Evolutionary conservation across 2,797 vertebrate species (phyloP), one percentile per base, ranked within the genome.

Genomic region (Ataeniobius toweri): DNA sequence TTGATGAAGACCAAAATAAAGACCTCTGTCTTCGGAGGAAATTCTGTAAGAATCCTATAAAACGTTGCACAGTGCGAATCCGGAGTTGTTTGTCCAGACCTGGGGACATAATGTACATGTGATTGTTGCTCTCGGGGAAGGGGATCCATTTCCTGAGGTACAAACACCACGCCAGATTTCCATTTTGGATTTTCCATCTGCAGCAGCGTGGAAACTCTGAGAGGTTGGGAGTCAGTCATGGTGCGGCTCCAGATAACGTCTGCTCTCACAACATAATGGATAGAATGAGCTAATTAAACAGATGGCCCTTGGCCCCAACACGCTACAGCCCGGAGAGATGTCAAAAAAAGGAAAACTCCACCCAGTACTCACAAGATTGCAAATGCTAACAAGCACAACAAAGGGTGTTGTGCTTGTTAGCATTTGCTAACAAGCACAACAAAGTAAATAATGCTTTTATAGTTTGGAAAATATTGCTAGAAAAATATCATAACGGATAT

Each of bases 331-430:
- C 63, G 75, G 72, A 67, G 73, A 73, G 85, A 89, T 78, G 81
- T 89, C 93, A 92, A 93, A 86, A 94, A 79, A 89, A 79, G 84
- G 69, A 87, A 87, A 88, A 85, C 84, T 81, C 77, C 89, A 78
- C 91, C 90, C 88, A 22, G 74, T 26, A 67, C 78, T 85, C 81
- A 84, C 82, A 89, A 84, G 22, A 26, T 69, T 22, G 73, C 41
- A 80, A 72, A 78, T 51, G 55, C 78, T 80, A 86, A 87, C 83
- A 92, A 90, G 90, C 51, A 83, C 77, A 76, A 85, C 80, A 87
- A 85, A 85, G 71, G 83, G 87, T 77, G 73, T 65, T 75, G 71
- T 71, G 31, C 31, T 31, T 31, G 1, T 31, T 31, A 31, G 31
- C 31, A 31, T 31, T 31, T 51, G 55, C 78, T 80, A 86, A 87